Base-by-base conservation (phyloP, 2,888 invertebrate genomes). In the Aspidapion aeneum region DNA sequence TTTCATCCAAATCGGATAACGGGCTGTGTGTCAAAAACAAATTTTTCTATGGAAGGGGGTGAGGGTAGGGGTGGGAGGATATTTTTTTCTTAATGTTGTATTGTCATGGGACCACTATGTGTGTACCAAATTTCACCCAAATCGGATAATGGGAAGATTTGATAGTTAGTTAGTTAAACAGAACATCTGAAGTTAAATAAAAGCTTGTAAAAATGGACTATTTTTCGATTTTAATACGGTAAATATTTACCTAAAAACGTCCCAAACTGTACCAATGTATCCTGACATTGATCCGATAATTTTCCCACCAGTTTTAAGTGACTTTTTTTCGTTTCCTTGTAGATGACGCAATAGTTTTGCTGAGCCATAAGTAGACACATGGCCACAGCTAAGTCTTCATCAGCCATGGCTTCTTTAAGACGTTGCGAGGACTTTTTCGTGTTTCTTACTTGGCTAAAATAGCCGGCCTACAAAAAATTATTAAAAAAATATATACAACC, bases 191-290 rank as follows among this genome's bases (percentile, higher is more conserved):
- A n/a, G n/a, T n/a, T n/a, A n/a, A n/a, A n/a, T n/a, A n/a, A n/a
- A n/a, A n/a, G n/a, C n/a, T n/a, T n/a, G n/a, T n/a, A n/a, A n/a
- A n/a, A n/a, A n/a, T n/a, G n/a, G n/a, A n/a, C n/a, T n/a, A n/a
- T 35, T 35, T 35, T 35, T 3, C 35, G 35, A 35, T 12, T 12
- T 35, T 35, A 35, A 35, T 12, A 12, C 35, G 35, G 35, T 35
- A 7, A 35, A 3, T 35, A 35, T 35, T 35, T 35, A 35, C 35
- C 35, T 68, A 99, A 84, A 81, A 99, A 99, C 20, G 94, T 95
- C 61, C 96, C 97, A 77, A 98, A 97, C 81, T 99, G 99, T 17
- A 98, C 96, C 66, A 99, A 82, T 0, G 98, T 97, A 78, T 99
- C 99, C 80, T 98, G 98, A 78, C 98, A 99, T 84, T 98, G 90